These are phyloP conservation scores for Melipona beecheii DNA, from an alignment of 2,888 invertebrate genomes.

Conservation along the genomic window DNA sequence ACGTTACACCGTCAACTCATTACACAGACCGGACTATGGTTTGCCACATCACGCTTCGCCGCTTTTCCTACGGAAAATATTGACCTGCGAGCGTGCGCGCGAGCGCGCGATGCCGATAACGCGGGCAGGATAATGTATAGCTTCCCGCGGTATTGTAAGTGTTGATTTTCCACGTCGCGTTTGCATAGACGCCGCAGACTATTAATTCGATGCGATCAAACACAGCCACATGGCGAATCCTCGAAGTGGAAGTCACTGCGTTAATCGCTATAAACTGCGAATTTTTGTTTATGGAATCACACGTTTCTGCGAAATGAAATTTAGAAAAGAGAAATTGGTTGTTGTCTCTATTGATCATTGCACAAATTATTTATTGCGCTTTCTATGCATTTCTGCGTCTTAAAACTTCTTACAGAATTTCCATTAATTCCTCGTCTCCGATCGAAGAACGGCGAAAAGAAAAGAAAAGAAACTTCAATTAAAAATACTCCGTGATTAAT, in stretches of 20 bases:
- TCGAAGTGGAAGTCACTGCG: conserved; percentile 45
- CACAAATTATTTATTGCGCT: too few relatives aligned
- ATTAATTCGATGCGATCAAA: conserved; percentile 61
- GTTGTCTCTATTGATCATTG: too few relatives aligned
- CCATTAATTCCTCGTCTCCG: too few relatives aligned
- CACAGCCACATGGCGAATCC: conserved; percentile 51
- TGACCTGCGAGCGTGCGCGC: conserved; percentile 49
- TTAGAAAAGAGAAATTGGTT: too few relatives aligned
- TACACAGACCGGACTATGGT: conserved; percentile 68
- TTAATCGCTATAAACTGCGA: conserved; percentile 48
- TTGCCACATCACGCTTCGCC: conserved; percentile 71
- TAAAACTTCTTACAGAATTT: too few relatives aligned
- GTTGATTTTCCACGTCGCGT: conserved; percentile 59
- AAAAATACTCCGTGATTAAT: neutral
- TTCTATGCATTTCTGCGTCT: too few relatives aligned
- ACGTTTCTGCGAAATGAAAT: too few relatives aligned
- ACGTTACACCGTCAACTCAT: conserved; percentile 76
- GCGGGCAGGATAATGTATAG: conserved; percentile 50
- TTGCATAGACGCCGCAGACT: conserved; percentile 54
- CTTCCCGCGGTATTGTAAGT: conserved; percentile 51
- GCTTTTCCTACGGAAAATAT: conserved; percentile 73
- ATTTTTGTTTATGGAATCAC: too few relatives aligned
- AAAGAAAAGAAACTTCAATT: neutral
- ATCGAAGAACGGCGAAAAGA: neutral
- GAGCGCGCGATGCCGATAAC: conserved; percentile 37